Evolutionary conservation across 1,140 invertebrate species (phyloP), one percentile per base, ranked within the genome.

Genomic region (Nymphalis io): DNA sequence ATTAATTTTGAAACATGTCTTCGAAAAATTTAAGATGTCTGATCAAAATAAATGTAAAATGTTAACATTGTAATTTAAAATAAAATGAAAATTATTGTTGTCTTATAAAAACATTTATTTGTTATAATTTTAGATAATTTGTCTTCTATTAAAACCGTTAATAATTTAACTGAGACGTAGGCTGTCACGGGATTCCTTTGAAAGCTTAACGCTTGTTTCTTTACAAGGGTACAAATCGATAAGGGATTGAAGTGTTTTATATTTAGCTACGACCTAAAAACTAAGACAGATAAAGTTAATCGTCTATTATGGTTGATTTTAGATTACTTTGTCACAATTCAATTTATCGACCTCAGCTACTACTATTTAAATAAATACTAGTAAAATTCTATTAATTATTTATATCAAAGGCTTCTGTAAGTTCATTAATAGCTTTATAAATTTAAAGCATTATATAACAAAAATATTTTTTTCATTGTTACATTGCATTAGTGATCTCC

Each of bases 181-280:
- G 48, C 1, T 55, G 20, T 64, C 16, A 15, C 11, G 33, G 38
- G 46, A 55, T 64, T 64, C 61, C 42, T 42, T 61, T 61, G 46
- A 55, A 53, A 64, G 48, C 48, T 48, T 61, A 48, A 55, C 46
- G 59, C 39, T 60, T 55, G 39, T 38, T 61, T 21, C 60, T 68
- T 55, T 18, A 48, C 21, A 21, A 23, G 58, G 55, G 20, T 51
- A 57, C 38, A 64, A 51, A 64, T 64, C 68, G 55, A 70, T 60
- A 64, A 63, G 60, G 61, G 53, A 64, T 70, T 63, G 39, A 55
- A 64, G 40, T 64, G 60, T 55, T 62, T 20, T 27, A 42, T 62
- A 59, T 57, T 59, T 63, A 20, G 53, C 61, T 55, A 58, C 53
- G 44, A 38, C 42, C 55, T 42, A 70, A 64, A n/a, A 70, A 63